Evolutionary conservation across 2,113 vertebrate species (phyloP).

Genomic region (Plecotus auritus): DNA sequence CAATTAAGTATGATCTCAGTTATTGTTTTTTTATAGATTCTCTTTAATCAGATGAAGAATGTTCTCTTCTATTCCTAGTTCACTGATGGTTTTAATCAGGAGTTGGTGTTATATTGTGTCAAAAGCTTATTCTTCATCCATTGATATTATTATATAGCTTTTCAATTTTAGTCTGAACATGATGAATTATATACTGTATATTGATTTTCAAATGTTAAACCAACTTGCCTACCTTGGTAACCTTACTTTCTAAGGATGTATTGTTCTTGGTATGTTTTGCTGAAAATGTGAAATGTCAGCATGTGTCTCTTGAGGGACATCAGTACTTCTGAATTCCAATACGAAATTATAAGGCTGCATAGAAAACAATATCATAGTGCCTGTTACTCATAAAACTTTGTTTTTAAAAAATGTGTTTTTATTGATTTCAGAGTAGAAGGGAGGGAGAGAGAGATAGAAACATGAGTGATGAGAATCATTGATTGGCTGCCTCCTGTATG

Average conservation of each 20-base stretch:
- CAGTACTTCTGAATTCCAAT: not conserved
- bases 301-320: not conserved
- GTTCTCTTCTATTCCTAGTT: not conserved
- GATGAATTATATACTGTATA: not conserved
- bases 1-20: not conserved
- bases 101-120: not conserved
- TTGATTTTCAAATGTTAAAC: not conserved
- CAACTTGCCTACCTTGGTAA: not conserved
- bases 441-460: too few relatives aligned
- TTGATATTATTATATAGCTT: not conserved
- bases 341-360: not conserved
- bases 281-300: not conserved
- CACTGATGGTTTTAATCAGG: not conserved
- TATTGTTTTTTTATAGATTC: not conserved
- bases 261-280: not conserved
- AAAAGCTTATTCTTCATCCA: not conserved
- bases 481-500: too few relatives aligned
- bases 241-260: not conserved
- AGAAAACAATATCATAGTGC: not conserved
- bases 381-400: not conserved
- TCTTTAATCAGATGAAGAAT: not conserved
- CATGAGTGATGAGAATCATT: too few relatives aligned
- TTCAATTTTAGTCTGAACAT: not conserved
- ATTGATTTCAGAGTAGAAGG: too few relatives aligned
- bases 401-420: too few relatives aligned